Evolutionary conservation across 2,113 vertebrate genomes (phyloP), one percentile per base, ranked within the genome.

Genomic region (Rattus norvegicus): DNA sequence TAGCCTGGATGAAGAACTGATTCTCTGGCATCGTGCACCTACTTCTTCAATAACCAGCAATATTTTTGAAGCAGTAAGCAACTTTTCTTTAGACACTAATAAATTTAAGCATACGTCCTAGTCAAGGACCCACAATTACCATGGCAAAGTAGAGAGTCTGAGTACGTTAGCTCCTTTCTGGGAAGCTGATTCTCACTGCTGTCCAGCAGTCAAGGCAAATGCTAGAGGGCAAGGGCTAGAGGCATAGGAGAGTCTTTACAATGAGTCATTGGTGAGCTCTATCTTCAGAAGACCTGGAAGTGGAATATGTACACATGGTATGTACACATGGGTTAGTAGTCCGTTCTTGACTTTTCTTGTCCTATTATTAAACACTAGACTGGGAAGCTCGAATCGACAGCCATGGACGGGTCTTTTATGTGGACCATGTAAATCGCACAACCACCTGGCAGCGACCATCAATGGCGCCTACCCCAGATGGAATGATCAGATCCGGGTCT

Each of bases 301-400:
- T 77, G 79, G 79, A 54, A 39, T 91, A 69, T 92, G 16, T 89
- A 79, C 91, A 26, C 54, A 0, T 49, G 61, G 56, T 91, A 69
- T 92, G 16, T 89, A 79, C 91, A 26, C 54, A 0, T 49, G 61
- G 56, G 20, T 95, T 54, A 33, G 26, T 79, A 79, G 63, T 96
- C 94, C 94, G 90, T 92, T 69, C 49, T 95, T 96, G 80, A 94
- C 98, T 20, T 73, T 96, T 97, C 94, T 97, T 98, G 88, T 96
- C 97, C 97, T 98, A 90, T 91, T 96, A 92, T 98, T 94, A 80
- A 80, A 92, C 96, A 79, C 63, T 98, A 99, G 99, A 99, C 96
- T 99, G 99, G 99, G 99, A 99, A 98, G 99, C 99, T 92, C 99
- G 99, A 19, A 99, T 99, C 88, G 99, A 99, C 99, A 99, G 99